phyloP scores from a whole-genome alignment of 2,113 vertebrate genomes.

The Plecotus auritus region DNA sequence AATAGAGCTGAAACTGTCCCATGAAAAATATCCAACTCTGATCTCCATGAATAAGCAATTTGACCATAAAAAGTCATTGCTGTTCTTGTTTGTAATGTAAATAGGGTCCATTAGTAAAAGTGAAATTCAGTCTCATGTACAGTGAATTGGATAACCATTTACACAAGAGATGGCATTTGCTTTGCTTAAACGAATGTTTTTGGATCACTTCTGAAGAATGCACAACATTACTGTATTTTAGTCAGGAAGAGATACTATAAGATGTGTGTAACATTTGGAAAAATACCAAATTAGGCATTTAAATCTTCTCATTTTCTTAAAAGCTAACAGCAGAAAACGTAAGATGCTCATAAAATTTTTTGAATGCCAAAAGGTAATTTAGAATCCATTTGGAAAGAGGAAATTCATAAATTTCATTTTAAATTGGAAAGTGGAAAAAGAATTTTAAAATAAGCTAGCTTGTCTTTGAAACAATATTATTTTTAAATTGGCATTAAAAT shows the following conservation, averaged over 20 bases:
- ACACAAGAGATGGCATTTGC: slow-evolving; percentile 49
- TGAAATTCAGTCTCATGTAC: slow-evolving; percentile 26
- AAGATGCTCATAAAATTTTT: neutral
- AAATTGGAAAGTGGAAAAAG: neutral
- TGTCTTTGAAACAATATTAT: slow-evolving; percentile 21
- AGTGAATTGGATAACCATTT: slow-evolving; percentile 55
- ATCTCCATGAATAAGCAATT: slow-evolving; percentile 55
- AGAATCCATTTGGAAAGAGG: slow-evolving; percentile 41
- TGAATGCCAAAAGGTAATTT: slow-evolving; percentile 47
- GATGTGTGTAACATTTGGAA: slow-evolving; percentile 48
- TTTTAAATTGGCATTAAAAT: slow-evolving; percentile 39
- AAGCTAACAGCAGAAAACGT: slow-evolving; percentile 31
- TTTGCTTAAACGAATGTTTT: slow-evolving; percentile 60
- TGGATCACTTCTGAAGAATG: slow-evolving; percentile 44
- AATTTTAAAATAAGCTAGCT: slow-evolving; percentile 38
- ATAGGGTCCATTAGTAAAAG: slow-evolving; percentile 67
- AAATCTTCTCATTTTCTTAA: slow-evolving; percentile 52
- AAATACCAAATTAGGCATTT: neutral
- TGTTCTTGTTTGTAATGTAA: slow-evolving; percentile 68
- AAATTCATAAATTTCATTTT: slow-evolving; percentile 44
- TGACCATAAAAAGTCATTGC: slow-evolving; percentile 28
- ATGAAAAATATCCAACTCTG: neutral
- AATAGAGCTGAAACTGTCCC: slow-evolving; percentile 32
- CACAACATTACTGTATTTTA: slow-evolving; percentile 51
- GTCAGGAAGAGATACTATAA: neutral